phyloP scores from a whole-genome alignment of 2,797 vertebrate genomes.

The Sebastes itinus region DNA sequence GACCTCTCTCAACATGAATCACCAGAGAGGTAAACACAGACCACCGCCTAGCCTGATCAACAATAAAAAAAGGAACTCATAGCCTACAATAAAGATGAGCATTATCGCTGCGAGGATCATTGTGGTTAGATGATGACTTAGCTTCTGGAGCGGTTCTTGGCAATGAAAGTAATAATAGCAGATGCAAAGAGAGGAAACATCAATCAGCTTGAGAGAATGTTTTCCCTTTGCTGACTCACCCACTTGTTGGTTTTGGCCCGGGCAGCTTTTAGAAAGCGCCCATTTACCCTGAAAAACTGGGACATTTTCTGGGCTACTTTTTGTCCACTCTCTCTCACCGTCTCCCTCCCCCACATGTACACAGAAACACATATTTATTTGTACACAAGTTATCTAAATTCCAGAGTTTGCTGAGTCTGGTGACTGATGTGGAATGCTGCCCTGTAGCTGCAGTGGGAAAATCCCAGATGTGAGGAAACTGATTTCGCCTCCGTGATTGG shows the following conservation, averaged over 20 bases:
- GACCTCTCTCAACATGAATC: conserved; percentile 48
- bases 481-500: conserved; percentile 70
- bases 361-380: conserved; percentile 51
- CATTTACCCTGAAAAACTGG: conserved; percentile 28
- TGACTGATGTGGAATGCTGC: conserved; percentile 71
- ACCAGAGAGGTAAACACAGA: conserved; percentile 41
- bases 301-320: conserved; percentile 9
- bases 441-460: conserved; percentile 75
- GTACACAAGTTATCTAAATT: conserved; percentile 35
- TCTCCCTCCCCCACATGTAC: background rate
- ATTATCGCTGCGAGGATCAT: conserved; percentile 42
- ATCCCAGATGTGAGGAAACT: conserved; percentile 78
- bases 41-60: background rate
- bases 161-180: conserved; percentile 64
- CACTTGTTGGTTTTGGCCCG: conserved; percentile 73
- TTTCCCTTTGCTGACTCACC: conserved; percentile 61
- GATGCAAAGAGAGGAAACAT: conserved; percentile 75
- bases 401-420: conserved; percentile 28
- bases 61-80: background rate
- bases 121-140: conserved; percentile 53
- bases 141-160: conserved; percentile 45
- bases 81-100: conserved; percentile 11
- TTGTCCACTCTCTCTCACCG: background rate
- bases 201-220: conserved; percentile 71
- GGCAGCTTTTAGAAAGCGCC: conserved; percentile 28